Evolutionary conservation across 2,113 vertebrate species (phyloP).

Genomic region (Pteruthius melanotis): DNA sequence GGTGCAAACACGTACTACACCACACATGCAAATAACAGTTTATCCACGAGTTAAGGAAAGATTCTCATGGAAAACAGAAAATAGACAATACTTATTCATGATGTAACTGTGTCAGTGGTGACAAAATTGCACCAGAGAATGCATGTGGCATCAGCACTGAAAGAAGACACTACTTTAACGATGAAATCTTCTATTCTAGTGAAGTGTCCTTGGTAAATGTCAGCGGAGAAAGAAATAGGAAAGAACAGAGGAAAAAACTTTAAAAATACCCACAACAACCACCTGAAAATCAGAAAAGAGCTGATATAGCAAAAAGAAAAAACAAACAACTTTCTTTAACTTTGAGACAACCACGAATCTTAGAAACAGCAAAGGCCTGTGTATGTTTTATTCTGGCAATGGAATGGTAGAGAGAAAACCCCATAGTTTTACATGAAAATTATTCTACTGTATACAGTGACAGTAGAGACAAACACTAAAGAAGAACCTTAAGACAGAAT

Average conservation of each 20-base stretch:
- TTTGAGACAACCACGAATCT: not conserved
- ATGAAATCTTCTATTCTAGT: not conserved
- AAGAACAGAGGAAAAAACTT: not conserved
- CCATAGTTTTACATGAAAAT: not conserved
- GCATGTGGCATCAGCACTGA: not conserved
- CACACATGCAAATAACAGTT: not conserved
- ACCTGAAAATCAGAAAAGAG: not conserved
- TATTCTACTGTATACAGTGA: not conserved
- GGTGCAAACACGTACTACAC: not conserved
- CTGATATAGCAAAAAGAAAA: not conserved
- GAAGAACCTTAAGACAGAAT: not conserved
- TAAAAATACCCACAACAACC: not conserved
- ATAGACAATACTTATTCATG: not conserved
- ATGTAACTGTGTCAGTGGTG: not conserved
- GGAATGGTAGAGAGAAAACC: not conserved
- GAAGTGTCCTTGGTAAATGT: not conserved
- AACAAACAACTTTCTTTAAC: not conserved
- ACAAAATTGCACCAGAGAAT: not conserved
- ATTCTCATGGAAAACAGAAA: not conserved
- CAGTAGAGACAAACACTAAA: not conserved
- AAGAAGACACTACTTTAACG: not conserved
- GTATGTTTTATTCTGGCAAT: not conserved
- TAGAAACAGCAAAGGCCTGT: not conserved
- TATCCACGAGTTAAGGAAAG: not conserved
- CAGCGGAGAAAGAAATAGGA: not conserved